A percentile compares a stretch with the other conserved stretches of the same genome.
These are phyloP conservation scores for Choreutis nemorana DNA, from an alignment of 2,888 invertebrate genomes.

Conservation along the genomic window DNA sequence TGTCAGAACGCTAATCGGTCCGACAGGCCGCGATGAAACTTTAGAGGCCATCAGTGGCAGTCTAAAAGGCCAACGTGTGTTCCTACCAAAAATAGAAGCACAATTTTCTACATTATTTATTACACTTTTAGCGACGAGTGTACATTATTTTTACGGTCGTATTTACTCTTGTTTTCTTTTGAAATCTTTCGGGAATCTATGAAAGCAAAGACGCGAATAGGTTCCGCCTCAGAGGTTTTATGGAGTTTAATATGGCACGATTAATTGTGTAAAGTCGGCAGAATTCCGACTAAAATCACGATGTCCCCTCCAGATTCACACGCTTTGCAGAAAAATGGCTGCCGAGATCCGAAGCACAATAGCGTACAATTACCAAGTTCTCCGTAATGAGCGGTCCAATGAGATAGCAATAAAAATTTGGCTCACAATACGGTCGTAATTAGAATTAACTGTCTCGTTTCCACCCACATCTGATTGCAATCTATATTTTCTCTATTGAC, in stretches of 20 bases:
- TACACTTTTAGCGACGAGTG: slow-evolving; percentile 45
- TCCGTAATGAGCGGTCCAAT: slow-evolving; percentile 54
- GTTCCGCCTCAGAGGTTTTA: slow-evolving; percentile 1
- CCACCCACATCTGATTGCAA: slow-evolving; percentile 50
- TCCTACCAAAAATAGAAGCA: slow-evolving; percentile 42
- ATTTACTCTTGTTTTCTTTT: no score
- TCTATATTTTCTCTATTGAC: slow-evolving; percentile 38
- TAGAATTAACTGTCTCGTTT: slow-evolving; percentile 63
- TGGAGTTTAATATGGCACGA: slow-evolving; percentile 9
- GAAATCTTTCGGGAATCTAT: no score
- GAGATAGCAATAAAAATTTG: slow-evolving; percentile 63
- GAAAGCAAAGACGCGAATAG: neutral
- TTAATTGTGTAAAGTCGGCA: slow-evolving; percentile 22
- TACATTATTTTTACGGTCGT: slow-evolving; percentile 36
- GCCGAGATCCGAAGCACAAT: slow-evolving; percentile 36
- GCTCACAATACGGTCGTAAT: slow-evolving; percentile 57
- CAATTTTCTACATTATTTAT: slow-evolving; percentile 47
- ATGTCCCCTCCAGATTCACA: slow-evolving; percentile 49
- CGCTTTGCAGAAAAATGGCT: slow-evolving; percentile 48
- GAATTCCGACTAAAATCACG: slow-evolving; percentile 29
- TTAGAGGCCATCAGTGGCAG: slow-evolving; percentile 58
- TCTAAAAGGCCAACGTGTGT: slow-evolving; percentile 45
- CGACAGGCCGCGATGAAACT: slow-evolving; percentile 63
- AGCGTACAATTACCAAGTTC: slow-evolving; percentile 44
- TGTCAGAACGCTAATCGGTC: slow-evolving; percentile 62